A percentile compares a stretch with the other conserved stretches of the same genome.
Evolutionary conservation across 92 coral and sea anemone genomes (phyloP).

Genomic region (Pocillopora meandrina): DNA sequence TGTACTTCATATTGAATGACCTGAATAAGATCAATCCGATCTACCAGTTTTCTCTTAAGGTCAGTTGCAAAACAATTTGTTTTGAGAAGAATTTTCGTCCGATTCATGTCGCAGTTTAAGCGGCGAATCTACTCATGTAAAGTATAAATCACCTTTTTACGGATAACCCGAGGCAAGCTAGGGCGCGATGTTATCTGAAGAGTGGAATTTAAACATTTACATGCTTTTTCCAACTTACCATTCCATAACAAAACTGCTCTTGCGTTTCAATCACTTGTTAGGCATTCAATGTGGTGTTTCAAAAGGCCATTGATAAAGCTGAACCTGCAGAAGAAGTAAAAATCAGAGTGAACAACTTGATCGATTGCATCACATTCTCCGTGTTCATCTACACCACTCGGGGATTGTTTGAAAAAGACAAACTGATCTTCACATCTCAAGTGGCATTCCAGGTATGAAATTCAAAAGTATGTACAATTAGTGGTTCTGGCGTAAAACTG

Average conservation of each 20-base stretch:
- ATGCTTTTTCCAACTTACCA: neutral
- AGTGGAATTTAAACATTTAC: too few species aligned
- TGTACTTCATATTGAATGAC: conserved; percentile 95
- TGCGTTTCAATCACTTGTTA: conserved; percentile 18
- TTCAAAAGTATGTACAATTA: neutral
- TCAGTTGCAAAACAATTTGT: conserved; percentile 22
- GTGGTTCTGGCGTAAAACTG: neutral
- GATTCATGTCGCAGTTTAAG: too few species aligned
- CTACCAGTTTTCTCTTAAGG: conserved; percentile 98
- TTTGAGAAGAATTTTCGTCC: too few species aligned
- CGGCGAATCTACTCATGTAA: too few species aligned
- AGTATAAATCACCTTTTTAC: too few species aligned
- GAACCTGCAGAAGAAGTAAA: conserved; percentile 97
- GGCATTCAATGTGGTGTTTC: conserved; percentile 99
- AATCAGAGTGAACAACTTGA: conserved; percentile 86
- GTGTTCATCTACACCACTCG: conserved; percentile 97
- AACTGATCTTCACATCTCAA: conserved; percentile 96
- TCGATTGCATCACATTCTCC: conserved; percentile 96
- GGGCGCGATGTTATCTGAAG: too few species aligned
- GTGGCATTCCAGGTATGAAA: conserved; percentile 93
- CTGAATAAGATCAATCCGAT: conserved; percentile 99
- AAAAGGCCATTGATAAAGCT: conserved; percentile 92
- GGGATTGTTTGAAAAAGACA: conserved; percentile 98
- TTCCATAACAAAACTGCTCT: neutral
- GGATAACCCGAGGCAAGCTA: too few species aligned